These are phyloP conservation scores for Macrobrachium rosenbergii DNA, from an alignment of 1,140 invertebrate species.

Conservation along the genomic window DNA sequence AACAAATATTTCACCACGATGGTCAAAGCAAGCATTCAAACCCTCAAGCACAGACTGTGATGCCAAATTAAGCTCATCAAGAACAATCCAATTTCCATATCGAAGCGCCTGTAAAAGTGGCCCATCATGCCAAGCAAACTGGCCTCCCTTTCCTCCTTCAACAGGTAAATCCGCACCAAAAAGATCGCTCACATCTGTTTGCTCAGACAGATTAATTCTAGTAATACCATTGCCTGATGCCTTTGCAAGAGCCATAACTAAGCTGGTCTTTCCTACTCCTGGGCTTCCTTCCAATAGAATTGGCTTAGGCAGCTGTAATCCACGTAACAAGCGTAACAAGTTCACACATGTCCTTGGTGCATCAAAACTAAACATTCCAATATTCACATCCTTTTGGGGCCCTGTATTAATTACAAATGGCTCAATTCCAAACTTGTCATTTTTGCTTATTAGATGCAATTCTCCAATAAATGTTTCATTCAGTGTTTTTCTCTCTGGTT, in stretches of 20 bases:
- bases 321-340: conserved; percentile 86
- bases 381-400: conserved; percentile 9
- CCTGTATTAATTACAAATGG: conserved; percentile 79
- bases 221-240: conserved; percentile 85
- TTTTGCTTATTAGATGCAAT: conserved; percentile 52
- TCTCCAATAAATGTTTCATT: conserved; percentile 42
- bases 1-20: conserved; percentile 95
- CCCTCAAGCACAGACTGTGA: conserved; percentile 98
- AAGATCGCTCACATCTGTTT: conserved; percentile 97
- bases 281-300: conserved; percentile 97
- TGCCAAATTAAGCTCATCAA: conserved; percentile 99
- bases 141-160: conserved; percentile 84
- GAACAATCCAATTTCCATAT: conserved; percentile 93
- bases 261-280: conserved; percentile 97
- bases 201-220: conserved; percentile 97
- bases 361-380: conserved; percentile 78
- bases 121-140: conserved; percentile 97
- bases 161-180: conserved; percentile 98
- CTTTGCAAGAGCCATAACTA: conserved; percentile 92
- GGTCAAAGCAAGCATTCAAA: conserved; percentile 98
- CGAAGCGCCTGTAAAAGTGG: conserved; percentile 94
- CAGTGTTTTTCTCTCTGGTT: conserved; percentile 42
- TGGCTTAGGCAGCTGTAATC: conserved; percentile 88
- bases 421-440: conserved; percentile 77
- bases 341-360: conserved; percentile 89